Base-by-base conservation (phyloP, 2,113 vertebrate genomes). In the Setophaga coronata region DNA sequence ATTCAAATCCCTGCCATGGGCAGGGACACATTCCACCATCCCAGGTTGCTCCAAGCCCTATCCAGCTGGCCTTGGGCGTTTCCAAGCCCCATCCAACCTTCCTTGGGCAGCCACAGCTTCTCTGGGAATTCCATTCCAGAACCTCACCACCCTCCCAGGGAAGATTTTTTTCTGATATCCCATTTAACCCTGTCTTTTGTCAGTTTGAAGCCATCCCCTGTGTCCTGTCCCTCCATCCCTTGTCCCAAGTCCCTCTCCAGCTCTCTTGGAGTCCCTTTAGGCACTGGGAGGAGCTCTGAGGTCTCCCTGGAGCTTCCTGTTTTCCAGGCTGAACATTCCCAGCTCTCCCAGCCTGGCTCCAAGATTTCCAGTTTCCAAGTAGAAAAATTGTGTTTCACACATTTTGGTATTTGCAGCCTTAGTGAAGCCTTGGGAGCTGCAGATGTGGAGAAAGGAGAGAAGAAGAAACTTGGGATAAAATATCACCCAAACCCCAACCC, bases 31-130 rank as follows among this genome's bases (percentile, higher is more conserved):
- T 86, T 31, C 17, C 61, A 5, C 17, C 8, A 4, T 26, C 1
- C 36, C 53, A 77, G 61, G 20, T 5, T 67, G 20, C 16, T 50
- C 31, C 31, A 74, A 85, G 18, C 24, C 12, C 2, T 0, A 0
- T 34, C 51, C 34, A 50, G 1, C 3, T 31, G 36, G 25, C 1
- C 2, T 36, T 43, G 43, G 17, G 25, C 20, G 43, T 5, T 66
- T 34, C 20, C 31, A 86, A 40, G 18, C 24, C 18, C 2, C 0
- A 0, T 48, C 42, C 34, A 50, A 0, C 3, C 13, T 42, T 31
- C 1, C 2, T 34, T 34, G 51, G 17, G 31, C 36, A 77, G 33
- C 21, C 71, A 67, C 11, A 67, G 36, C 1, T 77, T 18, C 36
- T 51, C 14, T 43, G 53, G 83, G 10, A 60, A 51, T 43, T 33